Conservation (phyloP, 2,888 invertebrate species). For the Amblyjoppa proteus region DNA sequence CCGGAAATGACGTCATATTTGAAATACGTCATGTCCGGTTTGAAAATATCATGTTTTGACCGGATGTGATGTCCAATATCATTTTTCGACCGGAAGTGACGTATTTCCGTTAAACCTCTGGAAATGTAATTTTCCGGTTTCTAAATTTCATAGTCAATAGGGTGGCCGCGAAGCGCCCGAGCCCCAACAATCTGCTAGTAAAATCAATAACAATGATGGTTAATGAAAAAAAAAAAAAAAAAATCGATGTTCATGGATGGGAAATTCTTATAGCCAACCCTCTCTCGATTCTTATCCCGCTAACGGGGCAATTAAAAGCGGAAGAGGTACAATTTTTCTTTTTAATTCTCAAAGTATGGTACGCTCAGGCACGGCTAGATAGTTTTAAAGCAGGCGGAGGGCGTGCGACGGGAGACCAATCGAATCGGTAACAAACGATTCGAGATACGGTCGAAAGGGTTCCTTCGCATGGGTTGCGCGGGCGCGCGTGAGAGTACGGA, state of each 20-base stretch:
- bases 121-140: background rate
- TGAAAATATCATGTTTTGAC: no score
- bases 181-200: no score
- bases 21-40: no score
- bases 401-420: slow-evolving; percentile 74
- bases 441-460: slow-evolving; percentile 79
- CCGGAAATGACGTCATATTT: no score
- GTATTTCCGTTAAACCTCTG: no score
- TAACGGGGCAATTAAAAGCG: slow-evolving; percentile 75
- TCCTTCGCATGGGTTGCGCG: slow-evolving; percentile 65
- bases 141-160: no score
- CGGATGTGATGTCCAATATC: no score
- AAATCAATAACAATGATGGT: background rate
- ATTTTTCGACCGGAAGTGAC: no score
- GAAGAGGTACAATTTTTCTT: slow-evolving; percentile 59
- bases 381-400: slow-evolving; percentile 53
- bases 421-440: slow-evolving; percentile 83
- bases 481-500: slow-evolving; percentile 38
- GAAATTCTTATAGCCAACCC: slow-evolving; percentile 39
- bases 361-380: slow-evolving; percentile 33
- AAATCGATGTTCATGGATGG: slow-evolving; percentile 51
- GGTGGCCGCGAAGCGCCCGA: no score
- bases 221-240: slow-evolving; percentile 1
- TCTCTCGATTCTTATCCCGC: slow-evolving; percentile 73
- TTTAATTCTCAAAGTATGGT: slow-evolving; percentile 26